A percentile compares a stretch with the other conserved stretches of the same genome.
These are phyloP conservation scores for Anthonomus grandis DNA, from an alignment of 1,140 invertebrate species.

Conservation along the genomic window DNA sequence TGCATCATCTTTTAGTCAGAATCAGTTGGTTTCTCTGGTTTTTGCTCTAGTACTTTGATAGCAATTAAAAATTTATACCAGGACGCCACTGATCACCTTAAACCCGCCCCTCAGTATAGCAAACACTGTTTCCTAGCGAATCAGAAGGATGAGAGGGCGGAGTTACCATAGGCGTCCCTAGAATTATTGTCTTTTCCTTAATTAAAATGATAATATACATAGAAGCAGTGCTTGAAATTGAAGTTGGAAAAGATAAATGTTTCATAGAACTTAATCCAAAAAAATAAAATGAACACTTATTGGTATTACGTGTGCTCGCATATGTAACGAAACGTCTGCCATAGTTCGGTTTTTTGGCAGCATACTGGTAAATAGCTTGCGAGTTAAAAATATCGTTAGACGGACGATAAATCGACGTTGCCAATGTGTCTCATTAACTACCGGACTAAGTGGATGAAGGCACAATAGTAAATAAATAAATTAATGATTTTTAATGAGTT, in stretches of 20 bases:
- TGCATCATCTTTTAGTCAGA: neutral
- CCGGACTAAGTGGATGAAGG: too few relatives aligned
- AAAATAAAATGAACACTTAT: neutral
- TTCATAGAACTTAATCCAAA: neutral
- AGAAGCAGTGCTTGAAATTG: neutral
- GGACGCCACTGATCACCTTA: neutral
- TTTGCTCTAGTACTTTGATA: neutral
- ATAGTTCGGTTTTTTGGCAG: slow-evolving; percentile 23
- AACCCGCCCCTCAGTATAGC: neutral
- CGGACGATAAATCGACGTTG: slow-evolving; percentile 2
- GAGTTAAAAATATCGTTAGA: slow-evolving; percentile 26
- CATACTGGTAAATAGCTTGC: slow-evolving; percentile 22
- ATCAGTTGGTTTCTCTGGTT: neutral
- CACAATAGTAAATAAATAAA: too few relatives aligned
- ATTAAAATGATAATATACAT: too few relatives aligned
- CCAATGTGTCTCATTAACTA: too few relatives aligned
- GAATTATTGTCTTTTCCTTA: too few relatives aligned
- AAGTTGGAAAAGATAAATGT: neutral
- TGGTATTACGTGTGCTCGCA: slow-evolving; percentile 6
- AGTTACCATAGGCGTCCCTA: too few relatives aligned
- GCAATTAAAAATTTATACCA: neutral
- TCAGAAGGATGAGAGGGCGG: too few relatives aligned
- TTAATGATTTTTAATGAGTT: too few relatives aligned
- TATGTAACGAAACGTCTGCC: too few relatives aligned
- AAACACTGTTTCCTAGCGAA: too few relatives aligned